phyloP scores from a whole-genome alignment of 2,113 vertebrate genomes.

The Glaucidium brasilianum region DNA sequence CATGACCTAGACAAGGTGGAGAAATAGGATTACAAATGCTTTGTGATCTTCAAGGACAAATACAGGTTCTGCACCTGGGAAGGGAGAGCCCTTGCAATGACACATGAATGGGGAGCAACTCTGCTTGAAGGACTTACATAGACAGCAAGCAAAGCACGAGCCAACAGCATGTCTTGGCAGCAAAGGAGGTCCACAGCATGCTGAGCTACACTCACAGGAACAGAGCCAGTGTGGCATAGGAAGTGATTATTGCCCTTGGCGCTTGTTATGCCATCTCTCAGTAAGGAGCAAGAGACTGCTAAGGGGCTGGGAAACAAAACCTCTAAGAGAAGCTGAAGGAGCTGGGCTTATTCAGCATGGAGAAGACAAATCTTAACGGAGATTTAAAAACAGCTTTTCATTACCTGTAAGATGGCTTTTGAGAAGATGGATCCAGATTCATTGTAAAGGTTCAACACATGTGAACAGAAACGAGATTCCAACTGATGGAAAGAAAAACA shows the following conservation, averaged over 20 bases:
- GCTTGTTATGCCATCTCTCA: background rate
- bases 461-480: background rate
- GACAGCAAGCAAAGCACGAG: background rate
- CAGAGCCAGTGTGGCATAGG: background rate
- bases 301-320: background rate
- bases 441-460: background rate
- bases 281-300: background rate
- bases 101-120: background rate
- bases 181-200: background rate
- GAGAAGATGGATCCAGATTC: background rate
- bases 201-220: background rate
- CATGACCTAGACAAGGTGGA: background rate
- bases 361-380: background rate
- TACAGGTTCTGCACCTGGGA: background rate
- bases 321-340: background rate
- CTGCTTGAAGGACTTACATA: background rate
- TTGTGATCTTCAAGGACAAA: background rate
- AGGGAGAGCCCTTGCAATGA: background rate
- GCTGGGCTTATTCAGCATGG: background rate
- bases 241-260: background rate
- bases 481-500: background rate
- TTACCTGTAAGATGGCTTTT: background rate
- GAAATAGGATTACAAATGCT: background rate
- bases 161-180: background rate
- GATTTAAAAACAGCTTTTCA: background rate